Conservation (phyloP, 92 coral and sea anemone genomes). For the Umimayanthus kanabou region DNA sequence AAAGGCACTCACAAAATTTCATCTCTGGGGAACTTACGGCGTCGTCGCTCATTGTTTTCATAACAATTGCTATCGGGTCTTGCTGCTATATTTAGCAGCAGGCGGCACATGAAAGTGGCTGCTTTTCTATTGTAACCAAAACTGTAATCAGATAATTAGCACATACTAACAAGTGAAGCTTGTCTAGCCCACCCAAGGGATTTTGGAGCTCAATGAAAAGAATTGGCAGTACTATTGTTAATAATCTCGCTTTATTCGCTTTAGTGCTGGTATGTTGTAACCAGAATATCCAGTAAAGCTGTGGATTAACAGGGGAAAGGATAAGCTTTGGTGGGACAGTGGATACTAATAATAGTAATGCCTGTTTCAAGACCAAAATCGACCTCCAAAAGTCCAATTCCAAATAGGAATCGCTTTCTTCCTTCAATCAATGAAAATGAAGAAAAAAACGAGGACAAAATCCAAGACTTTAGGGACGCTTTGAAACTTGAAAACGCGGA, state of each 20-base stretch:
- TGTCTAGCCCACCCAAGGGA: neutral
- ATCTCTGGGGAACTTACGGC: too few species aligned
- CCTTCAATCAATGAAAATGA: constrained; percentile 23
- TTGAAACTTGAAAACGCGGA: neutral
- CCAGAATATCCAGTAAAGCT: neutral
- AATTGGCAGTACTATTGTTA: neutral
- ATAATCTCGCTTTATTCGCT: neutral
- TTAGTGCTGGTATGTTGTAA: neutral
- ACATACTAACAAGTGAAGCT: neutral
- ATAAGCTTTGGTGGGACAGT: neutral
- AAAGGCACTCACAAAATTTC: too few species aligned
- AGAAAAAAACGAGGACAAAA: constrained; percentile 2
- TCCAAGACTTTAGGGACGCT: constrained; percentile 25
- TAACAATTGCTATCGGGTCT: too few species aligned
- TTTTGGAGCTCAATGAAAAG: neutral
- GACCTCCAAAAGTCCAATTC: neutral
- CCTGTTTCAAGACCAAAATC: neutral
- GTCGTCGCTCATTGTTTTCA: too few species aligned
- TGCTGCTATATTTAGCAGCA: neutral
- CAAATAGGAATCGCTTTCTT: constrained; percentile 13
- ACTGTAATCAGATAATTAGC: neutral
- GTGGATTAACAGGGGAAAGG: neutral
- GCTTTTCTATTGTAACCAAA: neutral
- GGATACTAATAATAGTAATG: neutral
- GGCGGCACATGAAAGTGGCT: neutral